Evolutionary conservation across 92 coral and sea anemone species (phyloP).

Genomic region (Parazoanthus darwini): DNA sequence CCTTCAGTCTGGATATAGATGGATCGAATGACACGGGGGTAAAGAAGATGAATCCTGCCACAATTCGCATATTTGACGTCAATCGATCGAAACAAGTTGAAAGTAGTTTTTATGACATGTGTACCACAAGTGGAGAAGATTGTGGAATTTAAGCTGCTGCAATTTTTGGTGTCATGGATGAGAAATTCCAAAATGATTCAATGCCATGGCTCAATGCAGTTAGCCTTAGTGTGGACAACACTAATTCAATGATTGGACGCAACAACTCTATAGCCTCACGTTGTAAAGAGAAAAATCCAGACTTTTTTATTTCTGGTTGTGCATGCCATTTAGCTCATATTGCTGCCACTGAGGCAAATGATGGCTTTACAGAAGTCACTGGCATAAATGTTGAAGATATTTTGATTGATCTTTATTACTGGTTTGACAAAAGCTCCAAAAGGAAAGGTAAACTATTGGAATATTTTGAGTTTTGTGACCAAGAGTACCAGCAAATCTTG

Average conservation of each 20-base stretch:
- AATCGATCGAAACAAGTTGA: slow-evolving; percentile 55
- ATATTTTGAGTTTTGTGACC: slow-evolving; percentile 52
- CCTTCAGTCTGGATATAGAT: slow-evolving; percentile 65
- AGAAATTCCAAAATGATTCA: slow-evolving; percentile 43
- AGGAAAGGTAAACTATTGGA: slow-evolving; percentile 48
- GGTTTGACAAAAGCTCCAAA: slow-evolving; percentile 59
- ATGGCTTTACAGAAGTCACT: neutral
- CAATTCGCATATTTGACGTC: slow-evolving; percentile 53
- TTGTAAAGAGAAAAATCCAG: slow-evolving; percentile 39
- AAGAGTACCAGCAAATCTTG: slow-evolving; percentile 41
- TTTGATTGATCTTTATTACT: slow-evolving; percentile 44
- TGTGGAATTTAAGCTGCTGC: slow-evolving; percentile 49
- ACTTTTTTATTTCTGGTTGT: slow-evolving; percentile 43
- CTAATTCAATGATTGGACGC: slow-evolving; percentile 58
- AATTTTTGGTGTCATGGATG: slow-evolving; percentile 47
- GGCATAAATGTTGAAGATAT: slow-evolving; percentile 52
- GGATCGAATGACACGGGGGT: slow-evolving; percentile 57
- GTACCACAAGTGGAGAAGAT: slow-evolving; percentile 61
- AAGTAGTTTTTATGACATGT: slow-evolving; percentile 64
- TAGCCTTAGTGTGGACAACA: slow-evolving; percentile 55
- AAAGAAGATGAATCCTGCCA: slow-evolving; percentile 57
- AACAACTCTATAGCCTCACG: slow-evolving; percentile 57
- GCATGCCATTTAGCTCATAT: slow-evolving; percentile 57
- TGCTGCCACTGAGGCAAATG: slow-evolving; percentile 49
- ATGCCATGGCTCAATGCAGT: slow-evolving; percentile 38